These are phyloP conservation scores for Stenolophus ochropezus DNA, from an alignment of 2,888 invertebrate genomes.

Conservation along the genomic window DNA sequence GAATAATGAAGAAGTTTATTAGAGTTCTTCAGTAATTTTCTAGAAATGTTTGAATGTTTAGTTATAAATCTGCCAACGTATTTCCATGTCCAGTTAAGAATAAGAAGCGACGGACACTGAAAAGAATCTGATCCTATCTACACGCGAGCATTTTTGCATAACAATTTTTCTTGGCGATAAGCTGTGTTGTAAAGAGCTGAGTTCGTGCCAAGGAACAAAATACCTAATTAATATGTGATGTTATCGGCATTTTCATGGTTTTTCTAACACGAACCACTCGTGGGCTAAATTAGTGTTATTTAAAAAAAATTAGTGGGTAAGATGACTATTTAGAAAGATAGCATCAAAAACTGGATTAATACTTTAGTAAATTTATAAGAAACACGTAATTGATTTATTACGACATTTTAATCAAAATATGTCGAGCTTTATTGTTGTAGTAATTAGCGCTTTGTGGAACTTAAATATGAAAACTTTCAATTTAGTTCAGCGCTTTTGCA, in stretches of 20 bases:
- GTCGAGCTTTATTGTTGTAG: background rate
- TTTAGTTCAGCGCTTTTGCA: too few relatives aligned
- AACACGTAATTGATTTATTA: constrained; percentile 4
- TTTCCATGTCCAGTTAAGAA: background rate
- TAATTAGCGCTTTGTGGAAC: background rate
- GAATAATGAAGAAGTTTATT: too few relatives aligned
- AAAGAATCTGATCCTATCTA: constrained; percentile 51
- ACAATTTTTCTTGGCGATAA: constrained; percentile 49
- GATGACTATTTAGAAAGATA: constrained; percentile 9
- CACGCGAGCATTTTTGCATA: constrained; percentile 52
- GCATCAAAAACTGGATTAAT: constrained; percentile 6
- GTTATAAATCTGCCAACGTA: too few relatives aligned
- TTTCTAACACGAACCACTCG: constrained; percentile 42
- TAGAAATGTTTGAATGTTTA: too few relatives aligned
- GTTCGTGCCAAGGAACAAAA: constrained; percentile 52
- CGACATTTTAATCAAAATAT: constrained; percentile 13
- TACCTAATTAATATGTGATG: constrained; percentile 53
- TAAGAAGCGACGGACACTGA: constrained; percentile 40
- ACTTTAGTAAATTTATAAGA: constrained; percentile 10
- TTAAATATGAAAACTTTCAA: background rate
- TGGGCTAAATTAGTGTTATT: constrained; percentile 34
- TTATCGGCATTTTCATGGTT: constrained; percentile 32
- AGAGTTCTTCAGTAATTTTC: too few relatives aligned
- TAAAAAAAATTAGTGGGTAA: constrained; percentile 28
- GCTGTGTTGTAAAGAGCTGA: constrained; percentile 16